Conservation (phyloP, 2,113 vertebrate genomes). For the Solea senegalensis region DNA sequence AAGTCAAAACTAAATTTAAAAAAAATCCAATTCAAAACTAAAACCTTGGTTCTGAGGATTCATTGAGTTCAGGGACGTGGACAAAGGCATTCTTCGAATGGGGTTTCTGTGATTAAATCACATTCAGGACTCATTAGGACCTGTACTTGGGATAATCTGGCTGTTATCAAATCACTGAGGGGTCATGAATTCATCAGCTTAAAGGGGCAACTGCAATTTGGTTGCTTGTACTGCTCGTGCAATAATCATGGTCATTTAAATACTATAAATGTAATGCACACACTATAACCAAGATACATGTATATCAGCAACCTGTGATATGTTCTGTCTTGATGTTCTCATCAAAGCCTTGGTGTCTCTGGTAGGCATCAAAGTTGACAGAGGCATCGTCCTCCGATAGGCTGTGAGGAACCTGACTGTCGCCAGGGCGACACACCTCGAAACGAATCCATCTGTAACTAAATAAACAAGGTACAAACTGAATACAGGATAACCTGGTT, state of each 20-base stretch:
- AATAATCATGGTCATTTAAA: neutral
- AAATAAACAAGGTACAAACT: neutral
- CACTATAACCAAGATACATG: neutral
- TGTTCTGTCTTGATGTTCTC: constrained; percentile 75
- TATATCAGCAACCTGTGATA: constrained; percentile 51
- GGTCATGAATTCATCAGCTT: too few species aligned
- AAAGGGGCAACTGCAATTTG: too few species aligned
- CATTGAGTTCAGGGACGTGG: too few species aligned
- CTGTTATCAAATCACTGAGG: too few species aligned
- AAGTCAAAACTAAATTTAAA: too few species aligned
- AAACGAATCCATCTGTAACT: constrained; percentile 92
- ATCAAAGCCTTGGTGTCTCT: constrained; percentile 79
- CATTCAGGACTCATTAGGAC: too few species aligned
- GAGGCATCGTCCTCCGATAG: constrained; percentile 82
- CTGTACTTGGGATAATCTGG: too few species aligned
- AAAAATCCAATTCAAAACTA: too few species aligned
- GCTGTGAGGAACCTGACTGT: constrained; percentile 79
- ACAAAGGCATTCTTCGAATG: too few species aligned
- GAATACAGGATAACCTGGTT: neutral
- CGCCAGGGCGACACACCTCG: constrained; percentile 85
- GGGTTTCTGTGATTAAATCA: too few species aligned
- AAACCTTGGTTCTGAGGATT: too few species aligned
- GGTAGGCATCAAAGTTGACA: constrained; percentile 87
- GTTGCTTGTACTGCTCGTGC: neutral
- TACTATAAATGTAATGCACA: neutral